Base-by-base conservation (phyloP, 2,888 invertebrate species). In the Rotaria socialis region DNA sequence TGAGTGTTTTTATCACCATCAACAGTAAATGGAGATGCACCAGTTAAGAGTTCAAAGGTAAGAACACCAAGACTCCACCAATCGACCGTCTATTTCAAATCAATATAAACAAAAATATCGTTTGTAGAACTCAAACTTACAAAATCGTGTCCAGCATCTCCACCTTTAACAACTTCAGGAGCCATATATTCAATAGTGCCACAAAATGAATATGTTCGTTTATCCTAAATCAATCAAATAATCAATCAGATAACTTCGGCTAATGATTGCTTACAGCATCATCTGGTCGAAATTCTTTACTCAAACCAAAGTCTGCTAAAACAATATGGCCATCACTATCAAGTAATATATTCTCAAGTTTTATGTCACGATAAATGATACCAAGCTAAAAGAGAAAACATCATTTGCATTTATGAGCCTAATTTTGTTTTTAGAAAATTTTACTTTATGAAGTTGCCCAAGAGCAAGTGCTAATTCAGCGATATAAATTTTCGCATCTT, bases 121-220 rank as follows among this genome's bases (percentile, higher is more conserved):
- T 24, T 16, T 91, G 89, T 90, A 92, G 91, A 88, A 80, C 75
- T n/a, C 35, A 55, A 85, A 94, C 95, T 95, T 92, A 96, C 95
- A 91, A 96, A 95, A 93, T 96, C 96, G 92, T 97, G 97, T 43
- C 97, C 97, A 88, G 94, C 94, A 86, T 94, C 94, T 88, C 96
- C 95, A 86, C 96, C 95, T 89, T 94, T 92, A 60, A 94, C 93
- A 56, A 94, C 93, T 90, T 94, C 95, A 0, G 96, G 97, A 41
- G 97, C 97, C 97, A 98, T 98, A 92, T 98, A 98, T 91, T 98
- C 97, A 89, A 97, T 95, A 88, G 97, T 98, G 35, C 98, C 98
- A 91, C 98, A 98, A 92, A 97, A 98, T 88, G 96, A 97, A 92
- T 96, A 96, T 0, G 98, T 95, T 88, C 96, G 92, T 90, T 94